phyloP scores from a whole-genome alignment of 2,888 invertebrate genomes.

The Eumerus sabulonum region DNA sequence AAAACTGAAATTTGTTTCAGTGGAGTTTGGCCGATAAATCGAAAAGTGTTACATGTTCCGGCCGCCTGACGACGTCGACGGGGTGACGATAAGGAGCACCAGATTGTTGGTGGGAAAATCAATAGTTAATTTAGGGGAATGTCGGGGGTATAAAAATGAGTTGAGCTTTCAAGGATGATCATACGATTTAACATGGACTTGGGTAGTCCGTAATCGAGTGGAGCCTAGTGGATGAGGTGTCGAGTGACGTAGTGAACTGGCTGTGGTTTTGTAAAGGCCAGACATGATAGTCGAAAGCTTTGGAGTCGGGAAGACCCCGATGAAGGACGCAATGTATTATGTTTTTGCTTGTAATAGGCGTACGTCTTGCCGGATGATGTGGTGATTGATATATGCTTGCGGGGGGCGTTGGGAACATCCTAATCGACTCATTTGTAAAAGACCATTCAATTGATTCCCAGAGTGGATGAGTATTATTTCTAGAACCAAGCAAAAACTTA shows the following conservation, averaged over 20 bases:
- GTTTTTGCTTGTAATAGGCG: too few species aligned
- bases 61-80: background rate
- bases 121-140: slow-evolving; percentile 56
- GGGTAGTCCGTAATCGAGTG: background rate
- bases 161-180: slow-evolving; percentile 9
- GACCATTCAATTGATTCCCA: too few species aligned
- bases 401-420: too few species aligned
- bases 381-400: too few species aligned
- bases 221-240: background rate
- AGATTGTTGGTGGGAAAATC: slow-evolving; percentile 35
- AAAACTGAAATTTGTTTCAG: slow-evolving; percentile 41
- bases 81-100: too few species aligned
- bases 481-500: too few species aligned
- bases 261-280: slow-evolving; percentile 7
- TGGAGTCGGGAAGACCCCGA: too few species aligned
- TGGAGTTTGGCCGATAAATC: slow-evolving; percentile 38
- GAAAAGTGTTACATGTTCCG: slow-evolving; percentile 13
- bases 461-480: too few species aligned
- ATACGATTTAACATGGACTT: slow-evolving; percentile 9
- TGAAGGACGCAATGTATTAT: too few species aligned
- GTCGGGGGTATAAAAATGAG: background rate
- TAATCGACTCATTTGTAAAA: too few species aligned
- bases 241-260: slow-evolving; percentile 3
- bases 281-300: background rate
- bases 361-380: too few species aligned